Percentiles rank a stretch among this genome's conserved stretches.
These are phyloP conservation scores for Gymnocephalus cernua DNA, from an alignment of 2,113 vertebrate genomes.

Conservation along the genomic window DNA sequence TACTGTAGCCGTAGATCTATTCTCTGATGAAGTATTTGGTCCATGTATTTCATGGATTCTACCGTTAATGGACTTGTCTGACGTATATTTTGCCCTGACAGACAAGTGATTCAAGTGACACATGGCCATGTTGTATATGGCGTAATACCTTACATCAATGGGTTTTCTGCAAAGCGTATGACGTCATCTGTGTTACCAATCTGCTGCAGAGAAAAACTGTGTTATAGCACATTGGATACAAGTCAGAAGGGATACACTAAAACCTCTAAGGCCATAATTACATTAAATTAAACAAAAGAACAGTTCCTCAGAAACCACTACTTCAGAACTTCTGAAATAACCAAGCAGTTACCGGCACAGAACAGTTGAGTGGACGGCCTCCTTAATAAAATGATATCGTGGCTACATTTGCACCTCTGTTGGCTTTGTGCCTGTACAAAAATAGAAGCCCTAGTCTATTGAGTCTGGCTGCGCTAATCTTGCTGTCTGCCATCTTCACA, in stretches of 20 bases:
- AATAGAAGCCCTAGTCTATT: constrained; percentile 45
- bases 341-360: background rate
- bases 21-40: background rate
- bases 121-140: background rate
- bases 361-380: background rate
- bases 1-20: background rate
- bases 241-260: background rate
- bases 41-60: background rate
- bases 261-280: background rate
- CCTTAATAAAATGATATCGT: constrained; percentile 39
- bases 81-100: background rate
- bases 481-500: constrained; percentile 47
- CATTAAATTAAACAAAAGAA: background rate
- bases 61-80: background rate
- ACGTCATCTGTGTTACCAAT: background rate
- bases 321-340: constrained; percentile 1
- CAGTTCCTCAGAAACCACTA: background rate
- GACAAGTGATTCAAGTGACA: constrained; percentile 9
- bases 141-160: background rate
- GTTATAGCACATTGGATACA: background rate
- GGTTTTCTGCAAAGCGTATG: background rate
- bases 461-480: constrained; percentile 36
- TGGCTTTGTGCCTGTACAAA: constrained; percentile 41
- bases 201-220: background rate
- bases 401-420: constrained; percentile 35